Conservation (phyloP, 2,113 vertebrate species). For the Eretmochelys imbricata region DNA sequence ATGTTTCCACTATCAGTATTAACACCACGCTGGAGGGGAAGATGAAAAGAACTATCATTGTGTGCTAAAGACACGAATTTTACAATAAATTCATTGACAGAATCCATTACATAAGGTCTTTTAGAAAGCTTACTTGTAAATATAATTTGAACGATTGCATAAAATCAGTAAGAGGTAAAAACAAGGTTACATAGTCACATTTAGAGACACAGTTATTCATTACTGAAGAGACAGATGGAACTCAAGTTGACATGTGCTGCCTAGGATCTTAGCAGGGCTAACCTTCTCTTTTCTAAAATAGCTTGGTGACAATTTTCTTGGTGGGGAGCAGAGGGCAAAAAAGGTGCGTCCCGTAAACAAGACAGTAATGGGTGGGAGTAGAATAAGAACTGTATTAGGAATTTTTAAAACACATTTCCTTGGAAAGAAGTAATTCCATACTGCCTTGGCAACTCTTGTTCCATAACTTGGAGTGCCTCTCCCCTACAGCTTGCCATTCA, state of each 20-base stretch:
- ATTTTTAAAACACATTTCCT: background rate
- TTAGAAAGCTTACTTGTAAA: background rate
- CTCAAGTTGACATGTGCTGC: background rate
- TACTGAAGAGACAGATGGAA: background rate
- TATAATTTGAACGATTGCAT: background rate
- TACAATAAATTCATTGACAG: background rate
- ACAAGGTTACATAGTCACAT: background rate
- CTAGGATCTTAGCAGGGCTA: background rate
- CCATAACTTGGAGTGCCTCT: background rate
- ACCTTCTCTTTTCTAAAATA: background rate
- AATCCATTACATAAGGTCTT: background rate
- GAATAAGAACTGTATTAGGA: background rate
- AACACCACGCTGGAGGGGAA: conserved; percentile 82
- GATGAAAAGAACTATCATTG: background rate
- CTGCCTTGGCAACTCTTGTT: background rate
- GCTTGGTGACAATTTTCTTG: background rate
- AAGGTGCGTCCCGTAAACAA: background rate
- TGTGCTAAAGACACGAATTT: background rate
- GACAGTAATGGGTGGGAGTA: background rate
- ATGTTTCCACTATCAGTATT: conserved; percentile 92
- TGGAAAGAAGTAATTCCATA: background rate
- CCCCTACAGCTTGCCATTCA: conserved; percentile 11
- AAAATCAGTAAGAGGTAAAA: background rate
- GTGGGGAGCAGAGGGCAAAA: background rate
- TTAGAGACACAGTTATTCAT: background rate